Base-by-base conservation (phyloP, 2,888 invertebrate genomes). In the Dione juno region DNA sequence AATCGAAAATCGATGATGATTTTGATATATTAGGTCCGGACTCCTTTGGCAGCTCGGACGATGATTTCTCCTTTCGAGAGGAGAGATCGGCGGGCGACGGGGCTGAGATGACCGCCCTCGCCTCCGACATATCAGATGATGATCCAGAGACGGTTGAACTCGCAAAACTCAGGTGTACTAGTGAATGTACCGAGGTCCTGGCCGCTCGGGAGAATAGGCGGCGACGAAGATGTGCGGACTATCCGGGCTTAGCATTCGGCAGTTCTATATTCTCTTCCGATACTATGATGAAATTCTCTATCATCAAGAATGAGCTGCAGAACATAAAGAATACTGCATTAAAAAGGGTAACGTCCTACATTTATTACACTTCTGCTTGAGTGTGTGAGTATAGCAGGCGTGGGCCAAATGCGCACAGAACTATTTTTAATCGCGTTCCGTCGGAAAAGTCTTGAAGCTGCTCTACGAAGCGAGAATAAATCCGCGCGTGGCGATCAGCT, bases 261-360 rank as follows among this genome's bases (percentile, higher is more conserved):
- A 96, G 97, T 79, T 98, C 98, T 75, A 97, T 98, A 85, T 98
- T 98, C 93, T 98, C 98, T 84, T 98, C 98, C 70, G 98, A 98
- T 87, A 98, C 99, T 11, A 96, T 99, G 96, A 98, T 99, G 97
- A 99, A 98, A 94, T 98, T 99, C 92, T 97, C 97, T 88, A 96
- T 99, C 79, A 99, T 99, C 87, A 96, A 96, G 88, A 99, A 99
- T 90, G 99, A 99, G 94, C 95, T 99, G 87, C 98, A 98, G 94
- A 99, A 99, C 94, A 98, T 99, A 88, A 97, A 98, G 95, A 97
- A 98, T 89, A 98, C 98, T 88, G 98, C 98, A 89, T 94, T 99
- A 79, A 98, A 97, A 95, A 95, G 98, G 98, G 99, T 99, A 96
- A 95, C 81, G 90, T 89, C 86, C 96, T 89, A 81, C 80, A 69